A percentile compares a stretch with the other conserved stretches of the same genome.
These are phyloP conservation scores for Aporophyla nigra DNA, from an alignment of 2,888 invertebrate species.

Conservation along the genomic window DNA sequence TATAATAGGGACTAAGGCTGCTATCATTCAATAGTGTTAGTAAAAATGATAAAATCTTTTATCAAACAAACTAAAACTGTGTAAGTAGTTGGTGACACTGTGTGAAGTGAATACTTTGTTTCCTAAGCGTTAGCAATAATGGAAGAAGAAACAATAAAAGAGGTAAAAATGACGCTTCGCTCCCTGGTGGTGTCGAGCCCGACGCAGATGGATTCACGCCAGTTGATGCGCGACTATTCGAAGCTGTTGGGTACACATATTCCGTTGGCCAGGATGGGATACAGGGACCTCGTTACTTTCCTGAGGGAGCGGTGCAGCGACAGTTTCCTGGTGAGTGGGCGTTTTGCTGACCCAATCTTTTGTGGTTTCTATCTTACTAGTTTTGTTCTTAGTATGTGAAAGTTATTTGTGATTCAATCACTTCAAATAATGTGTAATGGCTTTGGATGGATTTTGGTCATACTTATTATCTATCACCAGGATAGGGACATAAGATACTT, in stretches of 20 bases:
- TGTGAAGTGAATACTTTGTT: neutral
- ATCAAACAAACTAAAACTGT: neutral
- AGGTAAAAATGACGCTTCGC: constrained; percentile 79
- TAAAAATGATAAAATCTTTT: neutral
- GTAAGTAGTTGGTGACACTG: neutral
- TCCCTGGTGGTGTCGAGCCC: constrained; percentile 86
- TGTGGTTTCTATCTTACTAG: neutral
- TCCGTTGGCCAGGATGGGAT: constrained; percentile 79
- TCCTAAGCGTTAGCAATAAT: constrained; percentile 64
- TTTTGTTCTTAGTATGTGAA: neutral
- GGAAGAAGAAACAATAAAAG: constrained; percentile 77
- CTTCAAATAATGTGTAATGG: neutral
- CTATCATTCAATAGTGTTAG: neutral
- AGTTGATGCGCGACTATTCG: constrained; percentile 81
- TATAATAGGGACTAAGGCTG: neutral
- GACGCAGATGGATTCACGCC: constrained; percentile 78
- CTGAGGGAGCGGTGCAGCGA: constrained; percentile 81
- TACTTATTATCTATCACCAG: neutral
- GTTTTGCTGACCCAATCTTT: neutral
- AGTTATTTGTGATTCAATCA: neutral
- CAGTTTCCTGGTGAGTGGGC: constrained; percentile 81
- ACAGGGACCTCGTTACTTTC: constrained; percentile 78
- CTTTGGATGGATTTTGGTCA: neutral
- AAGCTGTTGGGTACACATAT: constrained; percentile 78
- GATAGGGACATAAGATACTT: no score